phyloP scores from a whole-genome alignment of 2,888 invertebrate genomes.

The Fabriciana adippe region DNA sequence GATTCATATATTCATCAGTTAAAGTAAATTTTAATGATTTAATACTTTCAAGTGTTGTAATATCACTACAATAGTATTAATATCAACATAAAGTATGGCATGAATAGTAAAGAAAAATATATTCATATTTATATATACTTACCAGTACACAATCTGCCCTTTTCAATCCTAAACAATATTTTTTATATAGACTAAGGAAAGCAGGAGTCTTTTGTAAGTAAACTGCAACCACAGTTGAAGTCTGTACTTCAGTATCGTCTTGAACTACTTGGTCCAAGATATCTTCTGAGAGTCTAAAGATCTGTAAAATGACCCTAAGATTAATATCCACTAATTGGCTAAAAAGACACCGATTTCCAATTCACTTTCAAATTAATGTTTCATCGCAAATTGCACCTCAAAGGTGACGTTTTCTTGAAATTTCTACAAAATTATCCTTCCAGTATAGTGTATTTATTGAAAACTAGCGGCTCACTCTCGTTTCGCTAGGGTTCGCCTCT shows the following conservation, averaged over 20 bases:
- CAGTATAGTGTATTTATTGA: no score
- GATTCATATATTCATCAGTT: no score
- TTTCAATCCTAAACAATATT: conserved; percentile 92
- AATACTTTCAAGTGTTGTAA: no score
- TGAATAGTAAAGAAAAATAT: no score
- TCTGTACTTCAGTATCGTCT: conserved; percentile 88
- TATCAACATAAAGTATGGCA: not conserved
- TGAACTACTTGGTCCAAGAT: conserved; percentile 88
- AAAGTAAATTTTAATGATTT: no score
- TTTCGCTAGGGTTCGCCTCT: no score
- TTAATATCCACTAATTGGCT: not conserved
- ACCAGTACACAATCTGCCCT: conserved; percentile 93
- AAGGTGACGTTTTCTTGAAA: no score
- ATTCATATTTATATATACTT: conserved; percentile 41
- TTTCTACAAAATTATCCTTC: no score
- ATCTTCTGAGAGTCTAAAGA: conserved; percentile 90
- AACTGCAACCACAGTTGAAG: conserved; percentile 85
- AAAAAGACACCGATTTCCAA: no score
- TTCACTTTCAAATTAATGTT: no score
- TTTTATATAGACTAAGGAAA: conserved; percentile 89
- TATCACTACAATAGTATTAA: not conserved
- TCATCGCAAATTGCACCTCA: no score
- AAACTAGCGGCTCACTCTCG: no score
- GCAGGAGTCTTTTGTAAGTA: conserved; percentile 88
- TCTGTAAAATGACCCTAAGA: conserved; percentile 63